Percentiles rank a stretch among this genome's conserved stretches.
Conservation (phyloP, 1,140 invertebrate genomes). For the Brachionus rotundiformis region DNA sequence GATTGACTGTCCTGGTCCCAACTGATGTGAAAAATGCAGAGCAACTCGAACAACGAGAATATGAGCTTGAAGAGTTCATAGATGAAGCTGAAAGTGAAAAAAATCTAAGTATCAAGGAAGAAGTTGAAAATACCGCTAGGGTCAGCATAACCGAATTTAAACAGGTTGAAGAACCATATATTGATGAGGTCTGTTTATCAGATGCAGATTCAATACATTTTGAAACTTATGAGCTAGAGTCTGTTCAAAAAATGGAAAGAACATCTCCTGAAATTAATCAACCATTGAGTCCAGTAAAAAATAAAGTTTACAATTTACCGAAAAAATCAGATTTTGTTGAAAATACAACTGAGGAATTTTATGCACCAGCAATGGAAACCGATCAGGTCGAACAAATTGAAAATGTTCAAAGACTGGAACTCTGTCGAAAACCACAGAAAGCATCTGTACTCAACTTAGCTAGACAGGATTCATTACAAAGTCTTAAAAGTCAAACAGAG, state of each 20-base stretch:
- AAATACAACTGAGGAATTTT: background rate
- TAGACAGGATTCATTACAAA: slow-evolving; percentile 2
- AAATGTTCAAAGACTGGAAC: slow-evolving; percentile 11
- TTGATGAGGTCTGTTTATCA: background rate
- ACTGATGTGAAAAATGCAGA: background rate
- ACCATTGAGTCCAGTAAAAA: background rate
- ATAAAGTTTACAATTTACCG: slow-evolving; percentile 14
- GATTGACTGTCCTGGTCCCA: background rate
- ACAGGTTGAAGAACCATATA: background rate
- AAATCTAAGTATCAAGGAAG: background rate
- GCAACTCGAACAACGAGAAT: background rate
- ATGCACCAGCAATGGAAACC: background rate
- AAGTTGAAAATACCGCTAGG: background rate
- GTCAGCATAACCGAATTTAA: slow-evolving; percentile 12
- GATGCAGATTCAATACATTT: background rate
- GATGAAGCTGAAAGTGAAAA: background rate
- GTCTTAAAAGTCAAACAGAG: background rate
- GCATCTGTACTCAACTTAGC: background rate
- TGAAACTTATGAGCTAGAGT: background rate
- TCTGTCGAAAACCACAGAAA: background rate
- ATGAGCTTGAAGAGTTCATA: background rate
- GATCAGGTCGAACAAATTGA: background rate
- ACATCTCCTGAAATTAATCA: background rate
- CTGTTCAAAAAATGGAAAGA: background rate
- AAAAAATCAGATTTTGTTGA: background rate